A percentile compares a stretch with the other conserved stretches of the same genome.
Conservation (phyloP, 2,113 vertebrate species). For the Crotophaga sulcirostris region DNA sequence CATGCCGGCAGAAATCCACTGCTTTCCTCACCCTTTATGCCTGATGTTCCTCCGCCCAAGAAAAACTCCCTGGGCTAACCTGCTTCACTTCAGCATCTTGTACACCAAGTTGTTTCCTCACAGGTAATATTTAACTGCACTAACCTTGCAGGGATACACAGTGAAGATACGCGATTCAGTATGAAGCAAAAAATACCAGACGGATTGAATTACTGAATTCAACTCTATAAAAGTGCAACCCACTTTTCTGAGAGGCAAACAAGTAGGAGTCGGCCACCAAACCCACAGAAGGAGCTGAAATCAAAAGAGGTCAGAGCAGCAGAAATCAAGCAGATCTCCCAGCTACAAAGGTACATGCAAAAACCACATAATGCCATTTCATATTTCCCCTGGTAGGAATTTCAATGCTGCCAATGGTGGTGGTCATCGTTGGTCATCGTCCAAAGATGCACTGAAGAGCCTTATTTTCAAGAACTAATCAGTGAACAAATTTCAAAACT, state of each 20-base stretch:
- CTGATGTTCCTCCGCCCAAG: background rate
- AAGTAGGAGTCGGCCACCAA: background rate
- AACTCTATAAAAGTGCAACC: background rate
- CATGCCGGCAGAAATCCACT: background rate
- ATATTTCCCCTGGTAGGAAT: background rate
- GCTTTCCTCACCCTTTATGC: background rate
- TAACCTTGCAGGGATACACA: background rate
- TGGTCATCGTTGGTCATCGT: background rate
- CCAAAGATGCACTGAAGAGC: constrained; percentile 16
- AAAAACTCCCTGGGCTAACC: background rate
- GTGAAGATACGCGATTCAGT: background rate
- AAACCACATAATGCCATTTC: background rate
- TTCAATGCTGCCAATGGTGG: constrained; percentile 25
- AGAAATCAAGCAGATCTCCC: constrained; percentile 20
- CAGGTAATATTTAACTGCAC: background rate
- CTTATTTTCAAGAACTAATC: constrained; percentile 55
- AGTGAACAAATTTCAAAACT: constrained; percentile 37
- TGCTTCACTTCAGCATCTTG: background rate
- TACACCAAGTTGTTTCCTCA: background rate
- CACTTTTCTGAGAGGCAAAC: background rate
- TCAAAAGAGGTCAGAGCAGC: constrained; percentile 45
- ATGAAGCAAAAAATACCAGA: background rate
- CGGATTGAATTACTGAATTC: background rate
- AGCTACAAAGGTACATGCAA: background rate
- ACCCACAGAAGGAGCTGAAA: constrained; percentile 27